Conservation (phyloP, 2,888 invertebrate species). For the Slavum lentiscoides region DNA sequence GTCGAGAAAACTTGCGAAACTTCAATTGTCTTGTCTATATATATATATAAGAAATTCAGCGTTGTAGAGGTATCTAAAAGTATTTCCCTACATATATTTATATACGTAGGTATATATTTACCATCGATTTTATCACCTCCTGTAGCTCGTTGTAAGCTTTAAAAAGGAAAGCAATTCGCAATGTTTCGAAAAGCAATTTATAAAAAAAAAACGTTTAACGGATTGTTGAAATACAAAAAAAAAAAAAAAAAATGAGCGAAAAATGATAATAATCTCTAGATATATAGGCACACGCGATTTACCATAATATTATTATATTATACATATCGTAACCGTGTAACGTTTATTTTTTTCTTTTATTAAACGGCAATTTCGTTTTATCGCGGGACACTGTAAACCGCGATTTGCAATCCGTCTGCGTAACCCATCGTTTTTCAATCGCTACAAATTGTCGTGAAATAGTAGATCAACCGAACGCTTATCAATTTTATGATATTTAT, state of each 20-base stretch:
- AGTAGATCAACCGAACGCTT: background rate
- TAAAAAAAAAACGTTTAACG: conserved; percentile 28
- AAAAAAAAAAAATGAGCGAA: background rate
- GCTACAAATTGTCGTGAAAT: background rate
- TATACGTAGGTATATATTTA: background rate
- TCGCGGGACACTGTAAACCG: conserved; percentile 33
- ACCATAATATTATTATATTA: conserved; percentile 5
- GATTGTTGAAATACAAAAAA: conserved; percentile 26
- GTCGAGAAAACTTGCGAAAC: conserved; percentile 22
- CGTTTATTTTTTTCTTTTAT: conserved; percentile 25
- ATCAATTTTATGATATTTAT: no score
- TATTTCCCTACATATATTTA: background rate
- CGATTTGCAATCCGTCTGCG: background rate
- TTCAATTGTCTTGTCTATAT: conserved; percentile 38
- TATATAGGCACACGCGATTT: conserved; percentile 37
- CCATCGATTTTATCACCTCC: conserved; percentile 43
- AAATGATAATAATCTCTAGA: conserved; percentile 30
- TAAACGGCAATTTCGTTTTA: conserved; percentile 36
- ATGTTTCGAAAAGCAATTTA: conserved; percentile 36
- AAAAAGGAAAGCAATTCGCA: conserved; percentile 17
- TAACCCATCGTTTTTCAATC: conserved; percentile 6
- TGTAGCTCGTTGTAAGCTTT: background rate
- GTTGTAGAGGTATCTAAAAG: conserved; percentile 28
- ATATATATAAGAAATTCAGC: conserved; percentile 20
- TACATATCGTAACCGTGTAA: background rate